phyloP scores from a whole-genome alignment of 2,797 vertebrate species.

The Capromys pilorides region DNA sequence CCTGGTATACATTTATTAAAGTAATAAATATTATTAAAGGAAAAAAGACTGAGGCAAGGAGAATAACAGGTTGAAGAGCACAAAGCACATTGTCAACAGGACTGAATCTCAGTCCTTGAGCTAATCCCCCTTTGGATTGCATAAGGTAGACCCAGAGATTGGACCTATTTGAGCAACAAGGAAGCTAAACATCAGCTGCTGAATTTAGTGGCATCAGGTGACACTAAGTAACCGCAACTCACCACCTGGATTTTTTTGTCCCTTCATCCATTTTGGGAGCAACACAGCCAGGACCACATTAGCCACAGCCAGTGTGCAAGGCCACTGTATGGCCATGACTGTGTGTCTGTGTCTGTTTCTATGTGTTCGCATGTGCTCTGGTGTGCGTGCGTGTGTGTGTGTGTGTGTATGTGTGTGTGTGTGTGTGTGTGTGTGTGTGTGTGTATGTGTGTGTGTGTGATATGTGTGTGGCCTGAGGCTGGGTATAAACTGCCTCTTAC shows the following conservation, averaged over 20 bases:
- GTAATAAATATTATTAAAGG: background rate
- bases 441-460: background rate
- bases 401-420: background rate
- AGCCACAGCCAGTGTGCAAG: conserved; percentile 5
- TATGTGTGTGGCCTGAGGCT: conserved; percentile 56
- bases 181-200: background rate
- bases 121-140: no score
- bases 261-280: background rate
- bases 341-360: background rate
- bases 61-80: background rate
- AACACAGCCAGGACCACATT: background rate
- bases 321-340: rapidly evolving
- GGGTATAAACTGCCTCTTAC: conserved; percentile 65
- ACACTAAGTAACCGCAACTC: background rate
- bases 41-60: background rate
- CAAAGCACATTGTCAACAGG: no score
- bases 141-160: background rate
- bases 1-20: background rate
- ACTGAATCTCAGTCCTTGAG: background rate
- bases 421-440: background rate
- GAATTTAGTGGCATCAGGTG: background rate
- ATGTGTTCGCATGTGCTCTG: background rate
- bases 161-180: background rate
- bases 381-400: background rate
- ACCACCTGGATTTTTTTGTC: background rate